Percentiles rank a stretch among this genome's conserved stretches.
phyloP scores from a whole-genome alignment of 1,140 invertebrate genomes.

The Agrilus planipennis region DNA sequence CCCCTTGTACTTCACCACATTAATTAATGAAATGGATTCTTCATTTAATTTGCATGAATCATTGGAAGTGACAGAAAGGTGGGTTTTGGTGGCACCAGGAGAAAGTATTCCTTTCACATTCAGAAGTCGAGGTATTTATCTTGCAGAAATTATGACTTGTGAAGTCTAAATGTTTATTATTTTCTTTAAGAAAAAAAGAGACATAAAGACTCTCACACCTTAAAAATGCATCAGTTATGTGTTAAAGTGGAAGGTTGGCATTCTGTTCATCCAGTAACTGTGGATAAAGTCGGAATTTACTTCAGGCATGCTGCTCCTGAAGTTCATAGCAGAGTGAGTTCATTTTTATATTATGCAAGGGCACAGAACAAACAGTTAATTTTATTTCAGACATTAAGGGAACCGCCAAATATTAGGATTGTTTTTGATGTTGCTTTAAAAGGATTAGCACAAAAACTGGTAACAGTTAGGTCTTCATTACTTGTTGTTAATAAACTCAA shows the following conservation, averaged over 20 bases:
- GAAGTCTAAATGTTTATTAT: conserved; percentile 3
- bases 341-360: no score
- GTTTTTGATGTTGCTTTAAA: conserved; percentile 83
- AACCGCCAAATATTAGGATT: conserved; percentile 36
- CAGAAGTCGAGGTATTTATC: conserved; percentile 59
- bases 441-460: conserved; percentile 85
- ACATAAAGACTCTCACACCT: conserved; percentile 68
- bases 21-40: conserved; percentile 42
- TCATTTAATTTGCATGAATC: conserved; percentile 22
- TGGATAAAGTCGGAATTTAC: conserved; percentile 90
- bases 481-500: conserved; percentile 66
- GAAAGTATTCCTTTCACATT: conserved; percentile 72
- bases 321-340: conserved; percentile 19
- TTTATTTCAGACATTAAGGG: neutral
- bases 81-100: conserved; percentile 57
- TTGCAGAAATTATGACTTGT: conserved; percentile 4
- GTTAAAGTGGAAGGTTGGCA: conserved; percentile 86
- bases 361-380: neutral
- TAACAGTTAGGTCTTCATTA: conserved; percentile 89
- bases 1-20: conserved; percentile 68
- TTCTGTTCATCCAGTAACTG: conserved; percentile 73
- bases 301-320: conserved; percentile 66
- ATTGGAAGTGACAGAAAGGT: conserved; percentile 43
- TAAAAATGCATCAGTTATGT: conserved; percentile 72
- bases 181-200: conserved; percentile 46